phyloP scores from a whole-genome alignment of 2,888 invertebrate species.

The Pollenia griseotomentosa region DNA sequence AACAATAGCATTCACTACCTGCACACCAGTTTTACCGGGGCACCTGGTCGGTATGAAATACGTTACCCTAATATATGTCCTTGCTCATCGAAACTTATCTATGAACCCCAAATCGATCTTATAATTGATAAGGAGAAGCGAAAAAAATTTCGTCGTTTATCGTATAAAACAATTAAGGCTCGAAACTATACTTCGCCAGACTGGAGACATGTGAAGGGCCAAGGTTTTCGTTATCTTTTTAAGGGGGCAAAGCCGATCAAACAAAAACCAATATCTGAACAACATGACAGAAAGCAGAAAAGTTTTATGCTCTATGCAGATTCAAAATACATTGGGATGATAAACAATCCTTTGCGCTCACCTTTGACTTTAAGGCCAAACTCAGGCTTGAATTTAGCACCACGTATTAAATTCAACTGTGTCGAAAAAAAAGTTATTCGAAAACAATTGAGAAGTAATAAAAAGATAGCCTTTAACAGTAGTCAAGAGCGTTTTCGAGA shows the following conservation, averaged over 20 bases:
- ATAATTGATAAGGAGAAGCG: slow-evolving; percentile 79
- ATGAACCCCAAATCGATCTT: slow-evolving; percentile 76
- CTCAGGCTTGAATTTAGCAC: slow-evolving; percentile 23
- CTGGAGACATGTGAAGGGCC: slow-evolving; percentile 79
- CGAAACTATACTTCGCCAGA: slow-evolving; percentile 74
- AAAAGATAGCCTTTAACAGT: slow-evolving; percentile 81
- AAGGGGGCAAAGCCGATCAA: slow-evolving; percentile 17
- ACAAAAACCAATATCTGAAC: slow-evolving; percentile 11
- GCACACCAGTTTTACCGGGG: slow-evolving; percentile 77
- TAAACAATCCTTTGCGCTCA: slow-evolving; percentile 76
- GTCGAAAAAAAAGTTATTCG: slow-evolving; percentile 77
- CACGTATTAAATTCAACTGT: slow-evolving; percentile 77
- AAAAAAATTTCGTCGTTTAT: slow-evolving; percentile 78
- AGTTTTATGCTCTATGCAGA: slow-evolving; percentile 77
- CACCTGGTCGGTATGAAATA: slow-evolving; percentile 80
- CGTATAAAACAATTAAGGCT: slow-evolving; percentile 74
- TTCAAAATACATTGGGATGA: slow-evolving; percentile 79
- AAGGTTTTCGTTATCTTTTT: slow-evolving; percentile 78
- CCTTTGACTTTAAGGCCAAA: slow-evolving; percentile 73
- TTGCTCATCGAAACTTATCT: slow-evolving; percentile 74
- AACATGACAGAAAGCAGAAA: slow-evolving; percentile 70
- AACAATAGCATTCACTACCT: slow-evolving; percentile 49
- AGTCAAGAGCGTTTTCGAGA: slow-evolving; percentile 81
- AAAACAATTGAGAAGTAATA: slow-evolving; percentile 79
- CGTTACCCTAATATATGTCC: slow-evolving; percentile 76